These are phyloP conservation scores for Drosophila sp. DNA, from an alignment of 1,140 invertebrate species.

Conservation along the genomic window DNA sequence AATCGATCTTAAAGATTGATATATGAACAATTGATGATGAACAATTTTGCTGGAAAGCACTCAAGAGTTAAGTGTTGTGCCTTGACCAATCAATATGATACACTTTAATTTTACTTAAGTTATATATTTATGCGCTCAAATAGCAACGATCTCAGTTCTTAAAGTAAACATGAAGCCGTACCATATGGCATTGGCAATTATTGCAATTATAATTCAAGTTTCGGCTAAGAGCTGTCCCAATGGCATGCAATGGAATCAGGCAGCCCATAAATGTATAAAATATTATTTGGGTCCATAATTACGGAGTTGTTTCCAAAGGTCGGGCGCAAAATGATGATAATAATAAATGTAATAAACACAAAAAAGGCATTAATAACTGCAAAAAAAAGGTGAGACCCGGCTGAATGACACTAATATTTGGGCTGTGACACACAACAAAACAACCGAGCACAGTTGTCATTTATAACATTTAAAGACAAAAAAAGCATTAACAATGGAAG, in stretches of 20 bases:
- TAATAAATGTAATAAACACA: constrained; percentile 57
- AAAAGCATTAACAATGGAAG: constrained; percentile 11
- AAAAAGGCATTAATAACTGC: constrained; percentile 55
- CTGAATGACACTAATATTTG: constrained; percentile 66
- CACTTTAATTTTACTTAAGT: background rate
- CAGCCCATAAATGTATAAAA: constrained; percentile 49
- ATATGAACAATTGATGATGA: no score
- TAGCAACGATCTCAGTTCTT: background rate
- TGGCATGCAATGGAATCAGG: constrained; percentile 38
- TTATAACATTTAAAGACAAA: constrained; percentile 55
- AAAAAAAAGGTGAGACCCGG: constrained; percentile 53
- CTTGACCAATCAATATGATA: constrained; percentile 52
- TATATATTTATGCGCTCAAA: background rate
- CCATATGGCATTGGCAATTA: constrained; percentile 21
- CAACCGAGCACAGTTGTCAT: constrained; percentile 35
- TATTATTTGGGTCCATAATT: constrained; percentile 50
- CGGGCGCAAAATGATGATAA: constrained; percentile 16
- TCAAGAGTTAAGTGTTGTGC: constrained; percentile 5
- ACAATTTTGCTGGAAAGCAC: constrained; percentile 4
- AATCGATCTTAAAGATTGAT: constrained; percentile 10
- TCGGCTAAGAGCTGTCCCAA: constrained; percentile 19
- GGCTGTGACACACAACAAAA: constrained; percentile 14
- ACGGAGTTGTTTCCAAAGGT: constrained; percentile 14
- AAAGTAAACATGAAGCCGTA: constrained; percentile 35
- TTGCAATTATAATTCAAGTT: constrained; percentile 11